Conservation (phyloP, 2,113 vertebrate genomes). For the Thalassoma bifasciatum region DNA sequence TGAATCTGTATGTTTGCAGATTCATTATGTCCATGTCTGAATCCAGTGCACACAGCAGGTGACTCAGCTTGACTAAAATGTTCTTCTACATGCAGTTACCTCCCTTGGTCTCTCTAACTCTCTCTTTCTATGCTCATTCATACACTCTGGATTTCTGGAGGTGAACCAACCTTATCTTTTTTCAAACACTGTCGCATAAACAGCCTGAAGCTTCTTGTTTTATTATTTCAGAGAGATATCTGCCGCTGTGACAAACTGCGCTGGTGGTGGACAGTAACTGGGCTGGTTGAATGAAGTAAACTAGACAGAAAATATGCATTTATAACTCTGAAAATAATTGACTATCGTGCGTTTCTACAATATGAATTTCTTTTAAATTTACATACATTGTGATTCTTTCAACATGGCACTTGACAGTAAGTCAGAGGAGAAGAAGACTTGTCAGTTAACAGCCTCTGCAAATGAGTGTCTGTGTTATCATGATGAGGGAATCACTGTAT, state of each 20-base stretch:
- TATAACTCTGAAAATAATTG: neutral
- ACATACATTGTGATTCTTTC: neutral
- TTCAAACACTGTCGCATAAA: neutral
- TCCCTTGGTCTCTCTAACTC: neutral
- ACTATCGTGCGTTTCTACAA: neutral
- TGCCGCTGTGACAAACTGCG: constrained; percentile 1
- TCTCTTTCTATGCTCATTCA: neutral
- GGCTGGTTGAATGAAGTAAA: neutral
- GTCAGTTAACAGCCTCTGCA: neutral
- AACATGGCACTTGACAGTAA: neutral
- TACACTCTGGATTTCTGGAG: neutral
- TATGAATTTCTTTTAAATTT: neutral
- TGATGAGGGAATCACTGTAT: neutral
- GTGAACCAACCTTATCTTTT: neutral
- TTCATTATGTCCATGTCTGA: neutral
- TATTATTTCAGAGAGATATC: neutral
- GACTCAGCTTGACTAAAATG: neutral
- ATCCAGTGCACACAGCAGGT: constrained; percentile 9
- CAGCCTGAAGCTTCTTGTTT: neutral
- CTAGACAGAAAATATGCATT: neutral
- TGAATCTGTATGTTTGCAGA: too few relatives aligned
- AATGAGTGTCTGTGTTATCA: neutral
- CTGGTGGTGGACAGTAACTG: neutral
- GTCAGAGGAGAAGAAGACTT: neutral
- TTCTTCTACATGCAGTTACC: neutral